phyloP scores from a whole-genome alignment of 1,140 invertebrate species.

The Dreissena rostriformis region DNA sequence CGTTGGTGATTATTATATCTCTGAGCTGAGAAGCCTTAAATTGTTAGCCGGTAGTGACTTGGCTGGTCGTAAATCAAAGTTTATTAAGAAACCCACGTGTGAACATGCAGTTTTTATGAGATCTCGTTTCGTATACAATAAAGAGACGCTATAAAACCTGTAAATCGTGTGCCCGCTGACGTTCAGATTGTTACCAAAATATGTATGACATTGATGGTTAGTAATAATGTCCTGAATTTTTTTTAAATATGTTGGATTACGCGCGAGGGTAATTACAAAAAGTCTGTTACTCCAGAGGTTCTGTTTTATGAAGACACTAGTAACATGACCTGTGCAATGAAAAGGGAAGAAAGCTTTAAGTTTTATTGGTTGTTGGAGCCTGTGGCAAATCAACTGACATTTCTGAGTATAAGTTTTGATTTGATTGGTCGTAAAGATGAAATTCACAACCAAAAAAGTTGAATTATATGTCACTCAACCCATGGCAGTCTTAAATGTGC shows the following conservation, averaged over 20 bases:
- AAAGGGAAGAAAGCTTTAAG: neutral
- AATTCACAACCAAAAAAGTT: too few species aligned
- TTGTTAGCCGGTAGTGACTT: neutral
- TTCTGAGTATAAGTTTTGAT: neutral
- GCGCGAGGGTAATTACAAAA: too few species aligned
- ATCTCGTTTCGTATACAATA: slow-evolving; percentile 45
- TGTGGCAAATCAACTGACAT: neutral
- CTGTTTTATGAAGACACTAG: too few species aligned
- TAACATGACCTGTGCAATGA: too few species aligned
- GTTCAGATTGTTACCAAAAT: slow-evolving; percentile 21
- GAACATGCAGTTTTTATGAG: slow-evolving; percentile 56
- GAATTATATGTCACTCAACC: too few species aligned
- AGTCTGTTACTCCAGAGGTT: too few species aligned
- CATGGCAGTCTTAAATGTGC: too few species aligned
- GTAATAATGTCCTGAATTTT: too few species aligned
- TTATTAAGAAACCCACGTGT: slow-evolving; percentile 46
- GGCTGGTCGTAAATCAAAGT: slow-evolving; percentile 47
- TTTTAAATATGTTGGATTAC: too few species aligned
- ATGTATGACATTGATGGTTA: slow-evolving; percentile 30
- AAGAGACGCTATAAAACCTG: slow-evolving; percentile 55
- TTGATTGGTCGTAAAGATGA: too few species aligned
- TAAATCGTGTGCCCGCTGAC: slow-evolving; percentile 33
- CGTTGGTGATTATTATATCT: slow-evolving; percentile 21
- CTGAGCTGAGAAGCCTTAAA: slow-evolving; percentile 6
- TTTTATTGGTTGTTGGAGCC: neutral